Evolutionary conservation across 2,888 invertebrate genomes (phyloP).

Genomic region (Enchytraeus crypticus): DNA sequence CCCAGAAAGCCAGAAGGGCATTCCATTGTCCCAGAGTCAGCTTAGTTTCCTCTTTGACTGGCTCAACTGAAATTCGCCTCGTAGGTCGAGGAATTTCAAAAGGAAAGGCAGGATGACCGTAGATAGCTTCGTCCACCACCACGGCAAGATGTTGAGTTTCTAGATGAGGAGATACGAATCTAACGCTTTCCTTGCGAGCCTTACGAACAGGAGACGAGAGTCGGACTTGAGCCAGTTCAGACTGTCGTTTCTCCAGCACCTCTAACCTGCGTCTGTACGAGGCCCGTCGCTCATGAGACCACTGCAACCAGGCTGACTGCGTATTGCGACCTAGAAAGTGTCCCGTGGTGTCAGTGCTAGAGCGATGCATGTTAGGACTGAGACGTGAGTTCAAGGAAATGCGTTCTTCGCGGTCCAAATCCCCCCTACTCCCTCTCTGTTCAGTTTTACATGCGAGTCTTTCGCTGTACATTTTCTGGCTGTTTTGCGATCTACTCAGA

Average conservation of each 20-base stretch:
- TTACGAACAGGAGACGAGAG: conserved; percentile 46
- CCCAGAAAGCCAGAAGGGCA: conserved; percentile 41
- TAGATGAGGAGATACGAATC: conserved; percentile 1
- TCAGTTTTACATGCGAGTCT: not conserved
- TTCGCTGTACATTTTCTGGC: not conserved
- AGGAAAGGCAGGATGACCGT: conserved; percentile 6
- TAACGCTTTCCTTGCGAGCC: conserved; percentile 27
- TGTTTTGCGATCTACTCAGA: not conserved
- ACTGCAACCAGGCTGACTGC: conserved; percentile 26
- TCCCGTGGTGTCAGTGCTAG: conserved; percentile 19
- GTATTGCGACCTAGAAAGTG: conserved; percentile 4
- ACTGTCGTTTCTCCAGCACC: conserved; percentile 33
- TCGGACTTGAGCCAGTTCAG: conserved; percentile 31
- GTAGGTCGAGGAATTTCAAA: conserved; percentile 7
- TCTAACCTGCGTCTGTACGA: conserved; percentile 38
- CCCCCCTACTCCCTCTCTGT: not conserved
- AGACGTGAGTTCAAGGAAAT: not conserved
- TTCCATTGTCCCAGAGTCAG: conserved; percentile 34
- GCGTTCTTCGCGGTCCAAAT: not conserved
- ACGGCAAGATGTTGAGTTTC: not conserved
- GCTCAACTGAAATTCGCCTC: not conserved
- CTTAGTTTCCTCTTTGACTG: not conserved
- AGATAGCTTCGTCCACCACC: not conserved
- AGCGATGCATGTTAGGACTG: not conserved
- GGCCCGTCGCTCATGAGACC: conserved; percentile 33